These are phyloP conservation scores for Caenorhabditis angaria DNA, from an alignment of 2,888 invertebrate genomes.

Conservation along the genomic window DNA sequence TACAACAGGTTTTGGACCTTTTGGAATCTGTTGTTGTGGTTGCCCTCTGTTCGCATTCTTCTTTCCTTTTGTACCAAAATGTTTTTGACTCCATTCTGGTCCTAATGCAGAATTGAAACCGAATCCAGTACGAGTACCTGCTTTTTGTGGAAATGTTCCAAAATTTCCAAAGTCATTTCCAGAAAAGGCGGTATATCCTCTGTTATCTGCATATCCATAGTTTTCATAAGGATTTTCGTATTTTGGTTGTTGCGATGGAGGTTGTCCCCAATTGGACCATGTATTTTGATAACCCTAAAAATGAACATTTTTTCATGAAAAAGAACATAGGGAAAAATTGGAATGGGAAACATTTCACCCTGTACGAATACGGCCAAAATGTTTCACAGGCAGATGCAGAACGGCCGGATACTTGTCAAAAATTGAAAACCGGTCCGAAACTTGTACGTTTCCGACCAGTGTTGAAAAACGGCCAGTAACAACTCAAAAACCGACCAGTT, in stretches of 20 bases:
- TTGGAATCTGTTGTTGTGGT: background rate
- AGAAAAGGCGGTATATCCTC: background rate
- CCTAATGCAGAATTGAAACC: background rate
- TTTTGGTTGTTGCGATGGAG: background rate
- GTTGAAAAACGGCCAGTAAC: too few relatives aligned
- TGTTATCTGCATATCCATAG: background rate
- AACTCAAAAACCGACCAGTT: too few relatives aligned
- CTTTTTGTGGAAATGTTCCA: background rate
- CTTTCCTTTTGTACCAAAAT: background rate
- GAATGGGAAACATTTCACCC: too few relatives aligned
- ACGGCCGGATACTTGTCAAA: too few relatives aligned
- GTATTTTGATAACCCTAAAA: background rate
- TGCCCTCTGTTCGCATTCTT: background rate
- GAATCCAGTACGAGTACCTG: background rate
- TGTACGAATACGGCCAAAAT: background rate
- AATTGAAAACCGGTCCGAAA: too few relatives aligned
- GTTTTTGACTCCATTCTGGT: background rate
- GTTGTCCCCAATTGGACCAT: background rate
- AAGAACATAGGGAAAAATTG: background rate
- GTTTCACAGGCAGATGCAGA: too few relatives aligned
- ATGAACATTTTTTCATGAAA: background rate
- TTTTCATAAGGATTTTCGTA: background rate
- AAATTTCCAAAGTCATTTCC: background rate
- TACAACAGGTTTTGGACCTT: background rate
- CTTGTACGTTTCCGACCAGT: too few relatives aligned